Evolutionary conservation across 2,797 vertebrate species (phyloP), one percentile per base, ranked within the genome.

Genomic region (Cyprinodon diabolis): DNA sequence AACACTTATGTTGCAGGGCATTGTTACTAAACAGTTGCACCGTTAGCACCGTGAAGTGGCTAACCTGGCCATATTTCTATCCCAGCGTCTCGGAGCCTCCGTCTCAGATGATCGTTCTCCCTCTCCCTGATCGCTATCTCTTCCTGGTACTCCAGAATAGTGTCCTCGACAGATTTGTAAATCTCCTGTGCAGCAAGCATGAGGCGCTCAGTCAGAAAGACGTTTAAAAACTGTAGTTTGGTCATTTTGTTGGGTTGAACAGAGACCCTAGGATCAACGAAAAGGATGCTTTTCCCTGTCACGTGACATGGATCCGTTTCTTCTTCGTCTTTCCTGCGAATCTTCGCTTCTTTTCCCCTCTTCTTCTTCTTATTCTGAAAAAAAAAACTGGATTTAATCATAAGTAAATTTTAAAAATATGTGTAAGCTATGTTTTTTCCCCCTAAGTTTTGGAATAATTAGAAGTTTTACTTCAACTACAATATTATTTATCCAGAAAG

Each of bases 21-120:
- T 30, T 30, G 30, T 30, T 30, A 30, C 1, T 54, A 30, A 17
- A 25, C 43, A 21, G 49, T 62, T 65, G 66, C 70, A 35, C 55
- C 15, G 81, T 80, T 90, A 86, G 91, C 87, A 43, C 68, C 72
- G 21, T 2, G 52, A 73, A 49, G n/a, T 52, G 74, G 92, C 92
- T 93, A 92, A 94, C 93, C 93, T 94, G 93, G 93, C 93, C 93
- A 94, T 90, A 94, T 93, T 71, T 94, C 93, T 48, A 94, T 94
- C 1, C 93, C 93, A 73, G 93, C 93, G 87, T 94, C 93, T 69
- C 93, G 88, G 82, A 94, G 93, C 69, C 93, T 91, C 51, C 92
- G 92, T 78, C 92, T 91, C 88, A 94, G 83, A 88, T 94, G 93
- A 83, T 94, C 93, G 86, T 94, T 94, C 91, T 94, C 93, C 71